phyloP scores from a whole-genome alignment of 2,888 invertebrate species.

The Biston betularia region DNA sequence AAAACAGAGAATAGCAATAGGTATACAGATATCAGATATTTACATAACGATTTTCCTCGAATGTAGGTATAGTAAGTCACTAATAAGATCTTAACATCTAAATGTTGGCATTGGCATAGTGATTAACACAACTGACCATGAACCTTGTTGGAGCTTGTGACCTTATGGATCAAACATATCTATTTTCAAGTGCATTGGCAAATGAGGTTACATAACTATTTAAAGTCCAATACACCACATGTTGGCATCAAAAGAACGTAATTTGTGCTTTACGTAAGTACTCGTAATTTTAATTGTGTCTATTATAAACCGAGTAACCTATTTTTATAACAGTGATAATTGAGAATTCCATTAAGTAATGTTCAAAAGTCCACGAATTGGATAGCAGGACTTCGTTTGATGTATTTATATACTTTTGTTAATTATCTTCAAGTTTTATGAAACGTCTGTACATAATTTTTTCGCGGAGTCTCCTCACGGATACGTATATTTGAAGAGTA shows the following conservation, averaged over 20 bases:
- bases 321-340: neutral
- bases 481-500: too few species aligned
- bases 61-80: neutral
- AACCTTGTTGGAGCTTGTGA: conserved; percentile 5
- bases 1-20: too few species aligned
- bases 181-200: conserved; percentile 19
- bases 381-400: conserved; percentile 4
- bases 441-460: too few species aligned
- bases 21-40: too few species aligned
- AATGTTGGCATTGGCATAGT: conserved; percentile 12
- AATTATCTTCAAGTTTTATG: too few species aligned
- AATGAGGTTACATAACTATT: conserved; percentile 7
- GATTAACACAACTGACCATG: conserved; percentile 12
- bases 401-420: too few species aligned
- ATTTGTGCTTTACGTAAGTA: neutral
- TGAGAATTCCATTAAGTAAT: neutral
- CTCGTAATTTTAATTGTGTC: neutral
- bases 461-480: too few species aligned
- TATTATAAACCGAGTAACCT: neutral
- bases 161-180: conserved; percentile 4
- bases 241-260: neutral
- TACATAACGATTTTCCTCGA: neutral
- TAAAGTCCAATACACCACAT: neutral
- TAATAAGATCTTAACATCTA: conserved; percentile 13
- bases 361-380: neutral